A percentile compares a stretch with the other conserved stretches of the same genome.
These are phyloP conservation scores for Rhombomys opimus DNA, from an alignment of 2,113 vertebrate genomes.

Conservation along the genomic window DNA sequence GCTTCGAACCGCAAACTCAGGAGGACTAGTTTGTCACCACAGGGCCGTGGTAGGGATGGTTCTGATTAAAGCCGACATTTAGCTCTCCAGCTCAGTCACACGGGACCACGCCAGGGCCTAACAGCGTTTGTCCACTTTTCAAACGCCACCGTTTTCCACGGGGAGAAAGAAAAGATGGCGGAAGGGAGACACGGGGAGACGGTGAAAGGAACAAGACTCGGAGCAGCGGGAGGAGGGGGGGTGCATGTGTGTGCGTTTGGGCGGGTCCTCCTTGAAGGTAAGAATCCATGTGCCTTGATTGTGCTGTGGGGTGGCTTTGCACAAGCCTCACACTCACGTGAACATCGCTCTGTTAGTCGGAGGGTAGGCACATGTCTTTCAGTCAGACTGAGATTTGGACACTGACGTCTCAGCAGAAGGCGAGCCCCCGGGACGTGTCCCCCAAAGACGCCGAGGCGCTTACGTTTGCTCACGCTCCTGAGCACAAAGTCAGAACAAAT, in stretches of 20 bases:
- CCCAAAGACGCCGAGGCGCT: not conserved
- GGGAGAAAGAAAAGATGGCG: not conserved
- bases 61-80: slow-evolving; percentile 25
- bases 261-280: not conserved
- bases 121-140: slow-evolving; percentile 49
- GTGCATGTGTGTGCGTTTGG: not conserved
- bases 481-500: slow-evolving; percentile 52
- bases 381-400: not conserved
- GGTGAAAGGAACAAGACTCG: fast-evolving
- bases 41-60: not conserved
- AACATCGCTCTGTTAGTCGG: not conserved
- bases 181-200: not conserved
- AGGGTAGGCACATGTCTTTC: not conserved
- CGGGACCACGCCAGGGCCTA: not conserved
- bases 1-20: not conserved
- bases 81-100: slow-evolving; percentile 17
- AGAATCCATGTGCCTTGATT: not conserved
- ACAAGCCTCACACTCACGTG: not conserved
- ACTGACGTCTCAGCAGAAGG: not conserved
- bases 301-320: not conserved
- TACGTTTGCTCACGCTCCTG: slow-evolving; percentile 38
- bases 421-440: not conserved
- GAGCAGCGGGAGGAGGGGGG: not conserved
- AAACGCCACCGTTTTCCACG: not conserved
- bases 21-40: not conserved